These are phyloP conservation scores for Nasonovia ribisnigri DNA, from an alignment of 2,888 invertebrate species.

Conservation along the genomic window DNA sequence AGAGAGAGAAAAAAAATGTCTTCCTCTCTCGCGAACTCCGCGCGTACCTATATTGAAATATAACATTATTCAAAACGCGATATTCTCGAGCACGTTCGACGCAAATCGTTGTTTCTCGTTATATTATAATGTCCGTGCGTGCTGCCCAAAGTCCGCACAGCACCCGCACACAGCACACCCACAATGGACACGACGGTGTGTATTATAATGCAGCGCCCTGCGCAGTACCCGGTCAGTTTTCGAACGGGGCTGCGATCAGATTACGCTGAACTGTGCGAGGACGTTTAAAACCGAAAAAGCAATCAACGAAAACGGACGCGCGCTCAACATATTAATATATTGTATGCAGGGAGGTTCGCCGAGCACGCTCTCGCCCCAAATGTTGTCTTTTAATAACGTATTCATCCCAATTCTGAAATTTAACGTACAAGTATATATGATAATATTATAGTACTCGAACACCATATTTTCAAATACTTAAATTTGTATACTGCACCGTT, in stretches of 20 bases:
- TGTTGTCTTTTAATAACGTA: background rate
- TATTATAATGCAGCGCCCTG: too few species aligned
- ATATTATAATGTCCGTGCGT: background rate
- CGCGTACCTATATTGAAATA: background rate
- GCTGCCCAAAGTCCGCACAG: background rate
- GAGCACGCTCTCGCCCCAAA: background rate
- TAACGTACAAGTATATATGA: background rate
- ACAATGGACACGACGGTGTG: background rate
- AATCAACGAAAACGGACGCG: background rate
- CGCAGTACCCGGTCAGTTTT: background rate
- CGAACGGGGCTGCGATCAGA: background rate
- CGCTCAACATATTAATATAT: background rate
- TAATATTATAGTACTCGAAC: background rate
- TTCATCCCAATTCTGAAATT: background rate
- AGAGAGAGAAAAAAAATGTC: background rate
- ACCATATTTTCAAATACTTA: background rate
- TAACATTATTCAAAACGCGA: background rate
- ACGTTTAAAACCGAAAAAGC: background rate
- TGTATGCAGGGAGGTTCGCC: background rate
- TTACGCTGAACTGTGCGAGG: background rate
- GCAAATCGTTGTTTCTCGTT: slow-evolving; percentile 22
- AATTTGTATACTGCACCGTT: too few species aligned
- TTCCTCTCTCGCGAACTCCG: background rate
- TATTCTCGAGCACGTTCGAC: background rate
- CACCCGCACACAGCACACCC: background rate